These are phyloP conservation scores for Idaea straminata DNA, from an alignment of 2,888 invertebrate species.

Conservation along the genomic window DNA sequence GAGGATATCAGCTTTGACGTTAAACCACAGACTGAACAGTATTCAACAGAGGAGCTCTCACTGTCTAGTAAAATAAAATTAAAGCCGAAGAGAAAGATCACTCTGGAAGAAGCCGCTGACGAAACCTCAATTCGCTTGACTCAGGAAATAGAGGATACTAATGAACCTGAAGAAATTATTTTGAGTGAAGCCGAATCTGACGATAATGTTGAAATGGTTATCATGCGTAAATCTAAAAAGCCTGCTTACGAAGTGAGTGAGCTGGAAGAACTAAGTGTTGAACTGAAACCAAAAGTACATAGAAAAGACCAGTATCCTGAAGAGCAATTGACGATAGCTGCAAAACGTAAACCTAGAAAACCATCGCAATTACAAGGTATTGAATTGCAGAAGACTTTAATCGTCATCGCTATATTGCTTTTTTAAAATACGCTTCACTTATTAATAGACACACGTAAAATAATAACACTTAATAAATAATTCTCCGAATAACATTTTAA, in stretches of 20 bases:
- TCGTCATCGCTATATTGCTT: not conserved
- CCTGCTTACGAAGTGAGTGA: constrained; percentile 81
- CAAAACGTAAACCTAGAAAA: constrained; percentile 83
- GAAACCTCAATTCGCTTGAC: constrained; percentile 84
- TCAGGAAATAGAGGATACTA: constrained; percentile 83
- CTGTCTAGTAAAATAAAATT: constrained; percentile 86
- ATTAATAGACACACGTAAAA: not conserved
- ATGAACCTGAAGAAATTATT: constrained; percentile 83
- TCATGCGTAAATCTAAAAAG: constrained; percentile 75
- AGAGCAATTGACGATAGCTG: constrained; percentile 84
- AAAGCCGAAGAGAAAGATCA: constrained; percentile 82
- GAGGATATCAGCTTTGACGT: constrained; percentile 79
- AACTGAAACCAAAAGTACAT: constrained; percentile 71
- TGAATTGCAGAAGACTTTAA: not conserved
- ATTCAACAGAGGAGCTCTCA: constrained; percentile 85
- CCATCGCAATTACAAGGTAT: constrained; percentile 84
- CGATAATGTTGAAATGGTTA: constrained; percentile 77
- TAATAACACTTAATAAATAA: not conserved
- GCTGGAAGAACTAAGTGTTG: constrained; percentile 81
- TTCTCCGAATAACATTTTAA: too few species aligned
- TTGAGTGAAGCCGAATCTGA: constrained; percentile 82
- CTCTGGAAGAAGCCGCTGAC: constrained; percentile 83
- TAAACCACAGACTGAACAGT: constrained; percentile 64
- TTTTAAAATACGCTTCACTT: constrained; percentile 3
- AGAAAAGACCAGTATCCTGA: constrained; percentile 79